Evolutionary conservation across 2,113 vertebrate species (phyloP).

Genomic region (Salvelinus fontinalis): DNA sequence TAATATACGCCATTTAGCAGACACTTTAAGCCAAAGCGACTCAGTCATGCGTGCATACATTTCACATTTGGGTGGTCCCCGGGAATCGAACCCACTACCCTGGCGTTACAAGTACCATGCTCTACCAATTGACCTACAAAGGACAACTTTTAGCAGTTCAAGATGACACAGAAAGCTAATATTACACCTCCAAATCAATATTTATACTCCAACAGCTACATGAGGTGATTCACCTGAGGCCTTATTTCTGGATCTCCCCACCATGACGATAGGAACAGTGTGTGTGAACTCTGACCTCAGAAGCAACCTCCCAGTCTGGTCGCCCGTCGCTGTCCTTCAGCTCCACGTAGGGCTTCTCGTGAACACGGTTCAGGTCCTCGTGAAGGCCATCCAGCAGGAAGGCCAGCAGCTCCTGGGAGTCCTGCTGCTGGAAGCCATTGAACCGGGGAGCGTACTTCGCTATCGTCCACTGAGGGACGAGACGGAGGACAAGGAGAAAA

Average conservation of each 20-base stretch:
- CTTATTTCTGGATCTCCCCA: not conserved
- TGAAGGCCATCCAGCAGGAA: slow-evolving; percentile 89
- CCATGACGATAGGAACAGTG: not conserved
- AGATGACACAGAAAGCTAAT: not conserved
- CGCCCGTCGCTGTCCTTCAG: slow-evolving; percentile 86
- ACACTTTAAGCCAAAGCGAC: too few species aligned
- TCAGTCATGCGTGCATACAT: too few species aligned
- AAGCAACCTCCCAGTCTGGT: slow-evolving; percentile 88
- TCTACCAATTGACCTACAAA: too few species aligned
- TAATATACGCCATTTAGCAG: too few species aligned
- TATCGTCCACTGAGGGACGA: slow-evolving; percentile 81
- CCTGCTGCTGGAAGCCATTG: slow-evolving; percentile 89
- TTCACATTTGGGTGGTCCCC: too few species aligned
- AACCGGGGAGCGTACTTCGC: slow-evolving; percentile 88
- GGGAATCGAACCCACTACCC: too few species aligned
- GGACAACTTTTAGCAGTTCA: not conserved
- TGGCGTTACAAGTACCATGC: too few species aligned
- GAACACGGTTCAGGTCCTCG: slow-evolving; percentile 86
- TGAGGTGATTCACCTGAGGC: not conserved
- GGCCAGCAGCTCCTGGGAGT: slow-evolving; percentile 86
- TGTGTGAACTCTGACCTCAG: slow-evolving; percentile 74
- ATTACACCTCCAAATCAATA: not conserved
- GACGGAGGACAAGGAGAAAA: not conserved
- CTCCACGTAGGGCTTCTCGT: slow-evolving; percentile 87
- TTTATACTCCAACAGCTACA: not conserved